Evolutionary conservation across 2,113 vertebrate species (phyloP).

Genomic region (Bucco capensis): DNA sequence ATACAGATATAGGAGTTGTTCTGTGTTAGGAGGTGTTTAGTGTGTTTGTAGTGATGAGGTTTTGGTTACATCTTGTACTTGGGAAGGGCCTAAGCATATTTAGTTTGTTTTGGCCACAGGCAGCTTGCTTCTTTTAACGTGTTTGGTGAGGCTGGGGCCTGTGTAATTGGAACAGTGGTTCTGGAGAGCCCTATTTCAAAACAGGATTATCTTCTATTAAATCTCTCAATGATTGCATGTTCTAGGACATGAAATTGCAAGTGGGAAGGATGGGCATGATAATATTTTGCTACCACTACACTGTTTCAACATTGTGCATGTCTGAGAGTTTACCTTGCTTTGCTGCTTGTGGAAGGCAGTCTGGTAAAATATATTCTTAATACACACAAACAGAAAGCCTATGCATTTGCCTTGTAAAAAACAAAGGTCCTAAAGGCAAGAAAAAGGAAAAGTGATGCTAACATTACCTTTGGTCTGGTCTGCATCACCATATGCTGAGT

Average conservation of each 20-base stretch:
- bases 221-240: neutral
- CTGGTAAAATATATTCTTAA: neutral
- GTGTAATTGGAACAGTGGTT: neutral
- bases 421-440: neutral
- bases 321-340: neutral
- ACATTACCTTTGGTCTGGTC: neutral
- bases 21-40: neutral
- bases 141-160: neutral
- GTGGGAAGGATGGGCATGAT: neutral
- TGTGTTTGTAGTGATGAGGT: neutral
- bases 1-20: neutral
- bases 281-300: neutral
- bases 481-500: neutral
- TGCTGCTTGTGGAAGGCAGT: neutral
- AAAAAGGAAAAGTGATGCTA: neutral
- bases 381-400: neutral
- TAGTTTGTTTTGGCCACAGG: neutral
- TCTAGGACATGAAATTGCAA: neutral
- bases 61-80: neutral
- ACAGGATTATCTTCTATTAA: neutral
- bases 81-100: neutral
- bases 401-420: neutral
- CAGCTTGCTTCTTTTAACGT: neutral
- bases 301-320: neutral
- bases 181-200: neutral